Evolutionary conservation across 2,888 invertebrate genomes (phyloP), one percentile per base, ranked within the genome.

Genomic region (Anaspis maculata): DNA sequence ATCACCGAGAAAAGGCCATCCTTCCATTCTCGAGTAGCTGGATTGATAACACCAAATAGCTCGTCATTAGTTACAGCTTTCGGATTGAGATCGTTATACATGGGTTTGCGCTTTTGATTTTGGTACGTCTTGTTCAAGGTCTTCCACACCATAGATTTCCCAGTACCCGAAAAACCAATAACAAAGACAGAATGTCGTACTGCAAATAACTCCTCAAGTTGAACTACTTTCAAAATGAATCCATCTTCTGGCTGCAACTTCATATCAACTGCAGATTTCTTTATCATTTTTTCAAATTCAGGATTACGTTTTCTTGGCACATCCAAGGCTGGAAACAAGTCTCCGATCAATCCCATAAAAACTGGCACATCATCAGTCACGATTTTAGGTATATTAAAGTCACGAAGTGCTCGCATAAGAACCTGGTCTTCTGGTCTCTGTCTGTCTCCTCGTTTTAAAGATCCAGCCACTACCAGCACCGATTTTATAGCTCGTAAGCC

Each of bases 21-120:
- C 56, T 85, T 91, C 92, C 92, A 94, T 66, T 95, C 94, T 51
- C 94, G 73, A 0, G 94, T 94, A 0, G 90, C 72, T 1, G 91
- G 89, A 69, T 92, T 94, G 37, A 95, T 92, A 32, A 91, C 79
- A 3, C 95, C 95, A 64, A 94, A 95, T 21, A 95, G 68, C 61
- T 95, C 95, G 57, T 95, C 90, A 57, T 91, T 94, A 1, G 94
- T 92, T 3, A 95, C 94, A 7, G 92, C 92, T 62, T 95, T 94
- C 0, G 95, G 94, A 61, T 94, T 91, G n/a, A 95, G 69, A 61
- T 95, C 95, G 52, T 86, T 84, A 48, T 79, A 90, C 42, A 78
- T 68, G 0, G 94, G 94, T 57, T 87, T 90, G 34, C 74, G 62
- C 59, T 86, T 87, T 48, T 84, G 71, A 69, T 90, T 87, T 30